Base-by-base conservation (phyloP, 1,140 invertebrate species). In the Drosophila mayri region DNA sequence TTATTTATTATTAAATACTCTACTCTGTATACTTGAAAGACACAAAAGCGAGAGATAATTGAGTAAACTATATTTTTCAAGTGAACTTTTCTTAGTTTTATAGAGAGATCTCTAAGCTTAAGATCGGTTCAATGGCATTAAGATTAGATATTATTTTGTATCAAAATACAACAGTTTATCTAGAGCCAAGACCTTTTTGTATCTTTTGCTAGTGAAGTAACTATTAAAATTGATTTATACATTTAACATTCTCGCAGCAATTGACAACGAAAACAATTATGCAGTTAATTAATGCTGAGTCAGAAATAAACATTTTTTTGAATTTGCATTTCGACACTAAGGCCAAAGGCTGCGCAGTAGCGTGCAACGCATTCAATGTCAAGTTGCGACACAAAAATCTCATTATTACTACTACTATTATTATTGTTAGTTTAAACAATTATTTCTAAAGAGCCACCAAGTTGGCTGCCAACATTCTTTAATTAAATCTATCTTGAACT, bases 331-430 rank as follows among this genome's bases (percentile, higher is more conserved):
- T 57, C 28, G 28, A 22, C 47, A 41, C 47, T 41, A 43, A 22
- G 43, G 63, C 43, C 47, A 35, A 43, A 22, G 43, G 63, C 43
- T 52, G 50, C 70, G 63, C 32, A 44, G 58, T 73, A 79, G 79
- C 50, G 38, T 65, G 37, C 77, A 44, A 61, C 43, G 43, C 55
- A 78, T 83, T 82, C 79, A 82, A 82, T 82, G 79, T 82, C 80
- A 83, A 83, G 80, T 75, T 71, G 41, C 25, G 12, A 32, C 50
- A 54, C 50, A 37, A 9, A 55, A 55, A 55, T 7, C 32, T 22
- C 25, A 76, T 50, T 55, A 75, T 41, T 22, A 32, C 4, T 3
- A 22, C 22, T 22, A 25, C 4, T 32, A 76, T 44, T 55, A 75
- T 41, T 22, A 32, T 22, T 32, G 76, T 50, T 55, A 75, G 22